Conservation (phyloP, 2,797 vertebrate species). For the Phylloscopus collybita region DNA sequence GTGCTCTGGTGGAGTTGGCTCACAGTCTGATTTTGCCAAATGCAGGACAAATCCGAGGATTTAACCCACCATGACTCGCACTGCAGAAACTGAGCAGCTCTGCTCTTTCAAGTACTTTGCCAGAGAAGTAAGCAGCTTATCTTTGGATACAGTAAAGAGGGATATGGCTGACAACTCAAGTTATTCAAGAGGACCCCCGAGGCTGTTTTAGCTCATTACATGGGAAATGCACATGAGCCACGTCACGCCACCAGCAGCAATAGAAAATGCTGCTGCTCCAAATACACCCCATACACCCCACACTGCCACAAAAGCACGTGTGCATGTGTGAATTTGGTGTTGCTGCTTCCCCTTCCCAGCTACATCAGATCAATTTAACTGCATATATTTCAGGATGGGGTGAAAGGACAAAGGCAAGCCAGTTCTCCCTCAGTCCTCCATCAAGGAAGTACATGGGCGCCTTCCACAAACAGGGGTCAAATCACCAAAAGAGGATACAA, state of each 20-base stretch:
- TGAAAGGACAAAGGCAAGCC: neutral
- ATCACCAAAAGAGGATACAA: slow-evolving; percentile 88
- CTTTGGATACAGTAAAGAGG: neutral
- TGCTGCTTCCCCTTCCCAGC: neutral
- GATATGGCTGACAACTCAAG: neutral
- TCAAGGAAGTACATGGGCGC: fast-evolving
- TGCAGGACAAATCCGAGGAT: neutral
- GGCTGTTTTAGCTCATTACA: neutral
- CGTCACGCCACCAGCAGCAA: fast-evolving
- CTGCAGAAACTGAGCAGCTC: neutral
- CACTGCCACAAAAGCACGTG: fast-evolving
- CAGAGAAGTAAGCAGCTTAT: neutral
- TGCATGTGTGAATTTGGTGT: neutral
- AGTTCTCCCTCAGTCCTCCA: neutral
- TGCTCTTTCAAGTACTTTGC: neutral
- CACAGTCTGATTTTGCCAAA: neutral
- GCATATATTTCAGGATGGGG: neutral
- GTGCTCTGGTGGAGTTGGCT: neutral
- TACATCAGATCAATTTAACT: neutral
- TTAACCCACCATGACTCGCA: neutral
- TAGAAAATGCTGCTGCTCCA: neutral
- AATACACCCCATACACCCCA: neutral
- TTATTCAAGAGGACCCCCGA: neutral
- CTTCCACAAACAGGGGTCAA: neutral
- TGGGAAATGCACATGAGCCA: neutral